Base-by-base conservation (phyloP, 2,888 invertebrate species). In the Horisme vitalbata region DNA sequence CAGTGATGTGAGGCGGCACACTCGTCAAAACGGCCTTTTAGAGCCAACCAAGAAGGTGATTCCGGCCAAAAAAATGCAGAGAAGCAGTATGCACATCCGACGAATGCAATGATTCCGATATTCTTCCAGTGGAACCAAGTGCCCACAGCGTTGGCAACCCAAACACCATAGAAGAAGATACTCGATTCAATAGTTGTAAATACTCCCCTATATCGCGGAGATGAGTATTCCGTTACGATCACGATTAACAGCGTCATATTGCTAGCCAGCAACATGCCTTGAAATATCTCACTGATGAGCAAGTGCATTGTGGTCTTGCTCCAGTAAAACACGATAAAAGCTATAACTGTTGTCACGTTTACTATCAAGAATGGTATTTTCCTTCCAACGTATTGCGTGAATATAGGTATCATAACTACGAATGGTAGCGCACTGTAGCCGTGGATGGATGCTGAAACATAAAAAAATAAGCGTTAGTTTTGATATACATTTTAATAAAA, bases 31-130 rank as follows among this genome's bases (percentile, higher is more conserved):
- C 68, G 63, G 9, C 73, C 71, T 37, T 68, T 72, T 51, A 73
- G 68, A 5, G 76, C 78, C 4, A 79, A 56, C 78, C 79, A 79
- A 21, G 70, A 67, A 0, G 76, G 79, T 2, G 76, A 75, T 44
- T 75, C 75, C 0, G 75, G 75, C 74, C 72, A 66, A 18, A 58
- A 58, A n/a, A 67, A 36, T 13, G 70, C 59, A 8, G 69, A 66
- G 8, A 71, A 35, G 8, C 70, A 63, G 32, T 59, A 71, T 8
- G 41, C 27, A 26, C 63, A 63, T 21, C 59, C 66, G 1, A 44
- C 23, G 11, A 70, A 68, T 11, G 69, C 65, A 0, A 71, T 61
- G 4, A 73, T 49, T 1, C 65, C 70, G 18, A 78, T 78, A 13
- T 68, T 63, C 24, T 59, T 75, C 75, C 75, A 78, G 41, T 74